phyloP scores from a whole-genome alignment of 2,888 invertebrate species.

The Lasioglossum zephyrum region DNA sequence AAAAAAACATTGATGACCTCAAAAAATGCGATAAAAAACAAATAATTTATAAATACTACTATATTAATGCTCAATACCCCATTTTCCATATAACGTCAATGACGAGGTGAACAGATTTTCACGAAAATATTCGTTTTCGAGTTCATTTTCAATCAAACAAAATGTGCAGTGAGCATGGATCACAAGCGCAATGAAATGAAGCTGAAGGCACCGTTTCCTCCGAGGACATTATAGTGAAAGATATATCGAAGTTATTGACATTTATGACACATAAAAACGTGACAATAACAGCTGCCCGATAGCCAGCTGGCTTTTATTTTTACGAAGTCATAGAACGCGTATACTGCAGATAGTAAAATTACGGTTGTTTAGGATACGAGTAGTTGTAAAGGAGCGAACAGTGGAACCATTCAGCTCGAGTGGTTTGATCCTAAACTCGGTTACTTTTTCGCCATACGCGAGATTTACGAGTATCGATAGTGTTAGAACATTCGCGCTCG shows the following conservation, averaged over 20 bases:
- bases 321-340: not conserved
- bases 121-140: not conserved
- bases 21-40: too few species aligned
- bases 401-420: not conserved
- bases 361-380: conserved; percentile 11
- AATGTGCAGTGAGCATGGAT: too few species aligned
- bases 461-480: conserved; percentile 12
- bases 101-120: not conserved
- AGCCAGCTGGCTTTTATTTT: not conserved
- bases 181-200: not conserved
- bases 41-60: too few species aligned
- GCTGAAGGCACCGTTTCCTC: not conserved
- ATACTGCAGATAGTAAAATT: not conserved
- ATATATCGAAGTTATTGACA: conserved; percentile 5
- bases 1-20: too few species aligned
- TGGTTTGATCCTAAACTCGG: conserved; percentile 6
- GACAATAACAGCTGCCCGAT: not conserved
- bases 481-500: not conserved
- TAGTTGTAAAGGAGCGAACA: conserved; percentile 2
- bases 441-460: not conserved
- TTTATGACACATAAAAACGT: not conserved
- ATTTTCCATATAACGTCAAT: not conserved
- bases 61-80: not conserved
- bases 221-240: not conserved
- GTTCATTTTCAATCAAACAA: not conserved